phyloP scores from a whole-genome alignment of 2,888 invertebrate species.

The Eupithecia insigniata region DNA sequence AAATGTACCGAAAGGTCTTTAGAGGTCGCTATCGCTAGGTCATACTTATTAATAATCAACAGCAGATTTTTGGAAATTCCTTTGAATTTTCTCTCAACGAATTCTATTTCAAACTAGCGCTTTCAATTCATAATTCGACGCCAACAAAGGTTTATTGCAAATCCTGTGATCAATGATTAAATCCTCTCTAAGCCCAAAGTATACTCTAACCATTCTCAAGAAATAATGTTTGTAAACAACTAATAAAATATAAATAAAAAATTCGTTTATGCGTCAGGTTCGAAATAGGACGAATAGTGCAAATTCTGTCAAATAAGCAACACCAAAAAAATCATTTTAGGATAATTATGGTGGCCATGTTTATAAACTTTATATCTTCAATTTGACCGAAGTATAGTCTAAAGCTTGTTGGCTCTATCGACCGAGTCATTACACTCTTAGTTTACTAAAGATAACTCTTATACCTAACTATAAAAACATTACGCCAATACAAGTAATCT shows the following conservation, averaged over 20 bases:
- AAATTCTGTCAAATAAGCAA: not conserved
- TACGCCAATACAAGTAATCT: conserved; percentile 62
- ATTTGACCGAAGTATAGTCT: not conserved
- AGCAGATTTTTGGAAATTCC: not conserved
- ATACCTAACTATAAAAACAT: conserved; percentile 8
- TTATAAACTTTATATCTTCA: not conserved
- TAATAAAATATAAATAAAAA: not conserved
- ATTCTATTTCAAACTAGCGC: not conserved
- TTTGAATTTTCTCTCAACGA: not conserved
- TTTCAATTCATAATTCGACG: not conserved
- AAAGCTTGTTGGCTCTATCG: not conserved
- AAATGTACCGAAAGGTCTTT: conserved; percentile 17
- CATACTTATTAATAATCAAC: not conserved
- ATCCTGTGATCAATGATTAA: not conserved
- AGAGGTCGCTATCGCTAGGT: conserved; percentile 18
- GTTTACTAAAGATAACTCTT: conserved; percentile 42
- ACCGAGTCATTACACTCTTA: conserved; percentile 53
- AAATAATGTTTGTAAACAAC: not conserved
- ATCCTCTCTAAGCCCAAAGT: not conserved
- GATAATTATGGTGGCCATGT: too few relatives aligned
- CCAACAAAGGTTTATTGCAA: not conserved
- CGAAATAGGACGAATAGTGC: not conserved
- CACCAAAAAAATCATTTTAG: too few relatives aligned
- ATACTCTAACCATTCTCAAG: not conserved
- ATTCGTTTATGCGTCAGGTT: not conserved